phyloP scores from a whole-genome alignment of 2,113 vertebrate genomes.

The Scatophagus argus region DNA sequence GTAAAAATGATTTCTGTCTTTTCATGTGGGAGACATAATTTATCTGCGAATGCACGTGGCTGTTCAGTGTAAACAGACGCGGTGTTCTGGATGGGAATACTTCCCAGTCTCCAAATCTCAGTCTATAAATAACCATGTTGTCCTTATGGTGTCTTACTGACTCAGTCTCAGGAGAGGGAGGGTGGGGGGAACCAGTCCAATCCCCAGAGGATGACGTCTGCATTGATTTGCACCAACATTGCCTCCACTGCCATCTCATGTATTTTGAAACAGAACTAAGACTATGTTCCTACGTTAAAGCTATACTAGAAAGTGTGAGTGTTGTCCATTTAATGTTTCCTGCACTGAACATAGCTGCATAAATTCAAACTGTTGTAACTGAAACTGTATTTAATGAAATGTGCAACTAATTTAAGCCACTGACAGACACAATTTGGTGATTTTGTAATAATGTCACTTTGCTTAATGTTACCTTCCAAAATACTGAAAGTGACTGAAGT shows the following conservation, averaged over 20 bases:
- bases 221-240: slow-evolving; percentile 17
- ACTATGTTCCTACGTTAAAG: not conserved
- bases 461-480: not conserved
- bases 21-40: not conserved
- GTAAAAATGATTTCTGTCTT: not conserved
- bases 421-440: not conserved
- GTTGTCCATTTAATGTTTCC: no score
- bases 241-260: not conserved
- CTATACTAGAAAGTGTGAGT: not conserved
- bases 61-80: slow-evolving; percentile 41
- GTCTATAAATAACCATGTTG: slow-evolving; percentile 68
- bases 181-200: not conserved
- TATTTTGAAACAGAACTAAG: not conserved
- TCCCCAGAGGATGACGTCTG: not conserved
- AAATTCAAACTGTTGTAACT: not conserved
- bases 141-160: slow-evolving; percentile 40
- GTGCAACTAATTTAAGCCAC: not conserved
- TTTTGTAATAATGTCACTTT: not conserved
- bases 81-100: slow-evolving; percentile 46
- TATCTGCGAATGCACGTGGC: not conserved
- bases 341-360: not conserved
- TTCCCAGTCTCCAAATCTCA: slow-evolving; percentile 46
- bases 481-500: no score
- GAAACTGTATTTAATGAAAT: not conserved
- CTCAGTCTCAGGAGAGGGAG: slow-evolving; percentile 9